Evolutionary conservation across 2,888 invertebrate genomes (phyloP).

Genomic region (Leptinotarsa peninsularis): DNA sequence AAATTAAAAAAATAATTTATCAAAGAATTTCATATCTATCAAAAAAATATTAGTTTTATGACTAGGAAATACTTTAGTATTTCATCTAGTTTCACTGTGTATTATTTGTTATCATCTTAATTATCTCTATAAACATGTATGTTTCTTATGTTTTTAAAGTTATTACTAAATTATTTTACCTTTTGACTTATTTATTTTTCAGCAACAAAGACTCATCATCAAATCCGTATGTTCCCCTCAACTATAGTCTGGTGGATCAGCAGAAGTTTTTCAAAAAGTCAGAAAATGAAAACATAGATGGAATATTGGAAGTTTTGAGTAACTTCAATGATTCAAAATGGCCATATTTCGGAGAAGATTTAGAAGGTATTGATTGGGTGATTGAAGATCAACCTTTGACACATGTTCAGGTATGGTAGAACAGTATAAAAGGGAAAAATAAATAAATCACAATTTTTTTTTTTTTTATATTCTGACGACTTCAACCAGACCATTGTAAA

Average conservation of each 20-base stretch:
- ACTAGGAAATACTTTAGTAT: too few species aligned
- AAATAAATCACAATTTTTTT: too few species aligned
- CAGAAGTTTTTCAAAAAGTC: conserved; percentile 68
- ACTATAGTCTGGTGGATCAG: conserved; percentile 70
- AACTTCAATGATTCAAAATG: conserved; percentile 64
- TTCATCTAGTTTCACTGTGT: too few species aligned
- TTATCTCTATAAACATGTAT: too few species aligned
- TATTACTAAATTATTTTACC: neutral
- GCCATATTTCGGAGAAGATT: conserved; percentile 71
- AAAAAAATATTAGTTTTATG: too few species aligned
- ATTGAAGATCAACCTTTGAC: conserved; percentile 72
- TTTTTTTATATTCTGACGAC: too few species aligned
- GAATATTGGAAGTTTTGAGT: conserved; percentile 62
- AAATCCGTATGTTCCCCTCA: conserved; percentile 70
- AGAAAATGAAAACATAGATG: conserved; percentile 66
- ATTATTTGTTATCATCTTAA: too few species aligned
- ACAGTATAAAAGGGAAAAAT: too few species aligned
- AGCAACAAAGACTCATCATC: conserved; percentile 66
- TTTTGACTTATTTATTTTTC: conserved; percentile 26
- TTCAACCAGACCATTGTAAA: neutral
- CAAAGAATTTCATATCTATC: too few species aligned
- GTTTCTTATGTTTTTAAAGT: too few species aligned
- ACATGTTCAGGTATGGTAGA: conserved; percentile 67
- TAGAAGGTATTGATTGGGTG: conserved; percentile 67
- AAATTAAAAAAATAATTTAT: too few species aligned